These are phyloP conservation scores for Acromyrmex charruanus DNA, from an alignment of 1,140 invertebrate genomes.

Conservation along the genomic window DNA sequence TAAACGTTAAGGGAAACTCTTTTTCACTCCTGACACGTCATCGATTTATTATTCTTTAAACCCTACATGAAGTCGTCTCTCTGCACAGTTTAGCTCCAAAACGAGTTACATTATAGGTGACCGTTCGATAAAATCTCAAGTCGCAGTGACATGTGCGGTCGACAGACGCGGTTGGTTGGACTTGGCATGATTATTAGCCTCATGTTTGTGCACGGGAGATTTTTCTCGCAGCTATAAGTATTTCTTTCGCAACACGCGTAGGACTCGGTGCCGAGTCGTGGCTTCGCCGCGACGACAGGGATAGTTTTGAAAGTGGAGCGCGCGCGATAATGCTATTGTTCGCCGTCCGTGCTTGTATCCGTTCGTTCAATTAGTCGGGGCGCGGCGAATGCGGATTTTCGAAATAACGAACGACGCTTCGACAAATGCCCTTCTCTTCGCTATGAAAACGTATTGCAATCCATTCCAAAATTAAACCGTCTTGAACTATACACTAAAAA, in stretches of 20 bases:
- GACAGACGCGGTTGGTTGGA: slow-evolving; percentile 24
- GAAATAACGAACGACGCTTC: slow-evolving; percentile 14
- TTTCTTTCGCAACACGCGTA: slow-evolving; percentile 60
- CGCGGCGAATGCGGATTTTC: slow-evolving; percentile 36
- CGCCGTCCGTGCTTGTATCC: slow-evolving; percentile 31
- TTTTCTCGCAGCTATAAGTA: slow-evolving; percentile 27
- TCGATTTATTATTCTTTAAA: background rate
- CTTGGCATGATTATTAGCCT: slow-evolving; percentile 11
- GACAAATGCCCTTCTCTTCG: background rate
- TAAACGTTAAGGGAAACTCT: background rate
- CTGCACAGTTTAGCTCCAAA: background rate
- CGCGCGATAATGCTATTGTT: slow-evolving; percentile 60
- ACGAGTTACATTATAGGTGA: background rate
- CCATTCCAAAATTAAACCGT: background rate
- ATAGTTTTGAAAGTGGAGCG: slow-evolving; percentile 62
- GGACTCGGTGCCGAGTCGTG: slow-evolving; percentile 12
- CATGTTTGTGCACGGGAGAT: slow-evolving; percentile 10
- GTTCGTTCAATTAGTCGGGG: slow-evolving; percentile 48
- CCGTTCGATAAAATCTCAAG: slow-evolving; percentile 15
- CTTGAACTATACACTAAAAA: too few species aligned
- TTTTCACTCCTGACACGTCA: background rate
- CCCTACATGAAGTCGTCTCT: background rate
- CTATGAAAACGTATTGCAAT: slow-evolving; percentile 10
- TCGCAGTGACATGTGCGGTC: slow-evolving; percentile 47
- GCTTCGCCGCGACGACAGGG: background rate